Percentiles rank a stretch among this genome's conserved stretches.
Evolutionary conservation across 1,140 invertebrate genomes (phyloP).

Genomic region (Aphelinus certus): DNA sequence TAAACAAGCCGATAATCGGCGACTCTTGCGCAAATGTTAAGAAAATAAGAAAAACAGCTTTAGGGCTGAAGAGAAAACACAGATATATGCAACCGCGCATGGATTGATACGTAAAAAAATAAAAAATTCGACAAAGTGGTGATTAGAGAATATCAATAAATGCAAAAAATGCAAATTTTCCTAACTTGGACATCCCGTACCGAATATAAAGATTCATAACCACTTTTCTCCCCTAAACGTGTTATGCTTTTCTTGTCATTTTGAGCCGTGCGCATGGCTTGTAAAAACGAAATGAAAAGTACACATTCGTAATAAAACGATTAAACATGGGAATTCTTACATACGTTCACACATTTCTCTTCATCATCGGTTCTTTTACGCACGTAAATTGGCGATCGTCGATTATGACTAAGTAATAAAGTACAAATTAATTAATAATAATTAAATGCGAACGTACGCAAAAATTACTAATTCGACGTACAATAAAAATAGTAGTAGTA

Average conservation of each 20-base stretch:
- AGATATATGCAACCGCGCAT: conserved; percentile 16
- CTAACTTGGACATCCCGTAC: background rate
- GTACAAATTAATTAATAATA: conserved; percentile 33
- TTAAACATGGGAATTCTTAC: background rate
- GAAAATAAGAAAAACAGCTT: conserved; percentile 10
- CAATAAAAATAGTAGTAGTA: conserved; percentile 36
- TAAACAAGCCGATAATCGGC: conserved; percentile 29
- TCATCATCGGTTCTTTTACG: conserved; percentile 10
- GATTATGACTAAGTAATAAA: conserved; percentile 32
- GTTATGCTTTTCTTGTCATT: too few relatives aligned
- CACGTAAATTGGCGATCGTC: conserved; percentile 34
- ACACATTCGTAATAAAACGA: too few relatives aligned
- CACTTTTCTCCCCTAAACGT: too few relatives aligned
- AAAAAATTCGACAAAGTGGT: conserved; percentile 23
- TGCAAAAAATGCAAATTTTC: conserved; percentile 21
- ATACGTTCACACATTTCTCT: conserved; percentile 20
- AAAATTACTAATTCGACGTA: conserved; percentile 33
- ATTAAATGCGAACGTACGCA: conserved; percentile 33
- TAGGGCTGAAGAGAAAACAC: conserved; percentile 20
- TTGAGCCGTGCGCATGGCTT: too few relatives aligned
- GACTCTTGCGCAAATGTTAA: conserved; percentile 17
- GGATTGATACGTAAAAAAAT: conserved; percentile 21
- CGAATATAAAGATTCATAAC: background rate
- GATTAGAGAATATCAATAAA: conserved; percentile 2
- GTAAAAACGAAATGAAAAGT: too few relatives aligned